These are phyloP conservation scores for Crocuta crocuta DNA, from an alignment of 2,113 vertebrate species.

Conservation along the genomic window DNA sequence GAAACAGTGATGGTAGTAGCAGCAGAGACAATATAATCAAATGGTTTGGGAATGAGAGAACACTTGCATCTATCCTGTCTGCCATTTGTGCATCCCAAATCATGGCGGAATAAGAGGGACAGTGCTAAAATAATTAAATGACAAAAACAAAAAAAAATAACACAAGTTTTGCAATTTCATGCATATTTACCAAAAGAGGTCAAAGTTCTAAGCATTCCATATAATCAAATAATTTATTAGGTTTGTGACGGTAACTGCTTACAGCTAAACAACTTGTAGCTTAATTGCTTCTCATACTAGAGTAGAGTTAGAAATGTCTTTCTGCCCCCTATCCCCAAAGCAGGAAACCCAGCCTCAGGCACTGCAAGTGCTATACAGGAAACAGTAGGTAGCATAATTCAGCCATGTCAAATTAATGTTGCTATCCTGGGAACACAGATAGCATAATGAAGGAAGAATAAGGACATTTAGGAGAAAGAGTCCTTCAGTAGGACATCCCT, in stretches of 20 bases:
- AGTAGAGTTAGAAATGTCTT: slow-evolving; percentile 82
- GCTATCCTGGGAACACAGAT: slow-evolving; percentile 93
- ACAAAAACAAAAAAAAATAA: slow-evolving; percentile 60
- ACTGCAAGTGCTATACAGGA: slow-evolving; percentile 75
- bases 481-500: slow-evolving; percentile 86
- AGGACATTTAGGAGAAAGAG: slow-evolving; percentile 94
- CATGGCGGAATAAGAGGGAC: not conserved
- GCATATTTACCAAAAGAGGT: slow-evolving; percentile 71
- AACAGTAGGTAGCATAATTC: slow-evolving; percentile 93
- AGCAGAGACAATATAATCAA: not conserved
- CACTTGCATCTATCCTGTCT: not conserved
- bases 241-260: slow-evolving; percentile 86
- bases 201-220: slow-evolving; percentile 73
- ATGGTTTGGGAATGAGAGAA: not conserved
- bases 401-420: slow-evolving; percentile 92
- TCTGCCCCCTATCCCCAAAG: slow-evolving; percentile 84
- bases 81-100: not conserved
- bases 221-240: slow-evolving; percentile 89
- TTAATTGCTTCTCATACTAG: slow-evolving; percentile 87
- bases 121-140: slow-evolving; percentile 44
- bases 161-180: slow-evolving; percentile 72
- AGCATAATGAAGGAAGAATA: slow-evolving; percentile 92
- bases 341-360: slow-evolving; percentile 87
- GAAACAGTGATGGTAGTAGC: not conserved
- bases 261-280: slow-evolving; percentile 88